These are phyloP conservation scores for Eupsittula cactorum DNA, from an alignment of 2,113 vertebrate species.

Conservation along the genomic window DNA sequence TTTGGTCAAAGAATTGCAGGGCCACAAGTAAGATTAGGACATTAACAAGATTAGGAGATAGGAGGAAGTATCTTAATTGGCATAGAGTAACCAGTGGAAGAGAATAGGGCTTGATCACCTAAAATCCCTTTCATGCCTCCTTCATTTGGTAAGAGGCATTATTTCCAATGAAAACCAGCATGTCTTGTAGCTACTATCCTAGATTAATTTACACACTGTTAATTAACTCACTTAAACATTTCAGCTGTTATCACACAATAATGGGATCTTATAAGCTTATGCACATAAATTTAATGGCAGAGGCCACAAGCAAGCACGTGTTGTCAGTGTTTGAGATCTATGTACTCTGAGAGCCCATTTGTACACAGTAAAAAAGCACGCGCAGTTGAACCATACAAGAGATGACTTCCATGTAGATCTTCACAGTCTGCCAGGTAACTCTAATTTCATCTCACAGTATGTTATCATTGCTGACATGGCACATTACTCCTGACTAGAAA, in stretches of 20 bases:
- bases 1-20: neutral
- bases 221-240: neutral
- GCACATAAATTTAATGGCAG: neutral
- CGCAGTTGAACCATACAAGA: neutral
- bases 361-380: neutral
- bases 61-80: neutral
- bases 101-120: neutral
- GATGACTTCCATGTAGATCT: neutral
- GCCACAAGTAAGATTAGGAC: neutral
- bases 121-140: neutral
- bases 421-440: neutral
- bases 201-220: neutral
- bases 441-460: neutral
- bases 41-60: neutral
- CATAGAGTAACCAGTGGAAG: neutral
- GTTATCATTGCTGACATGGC: neutral
- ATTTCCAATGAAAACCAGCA: neutral
- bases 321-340: neutral
- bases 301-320: neutral
- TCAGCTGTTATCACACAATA: neutral
- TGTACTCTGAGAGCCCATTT: neutral
- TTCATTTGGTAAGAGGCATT: neutral
- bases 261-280: neutral
- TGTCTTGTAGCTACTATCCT: neutral
- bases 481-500: neutral